Evolutionary conservation across 1,140 invertebrate species (phyloP), one percentile per base, ranked within the genome.

Genomic region (Megathymus violae): DNA sequence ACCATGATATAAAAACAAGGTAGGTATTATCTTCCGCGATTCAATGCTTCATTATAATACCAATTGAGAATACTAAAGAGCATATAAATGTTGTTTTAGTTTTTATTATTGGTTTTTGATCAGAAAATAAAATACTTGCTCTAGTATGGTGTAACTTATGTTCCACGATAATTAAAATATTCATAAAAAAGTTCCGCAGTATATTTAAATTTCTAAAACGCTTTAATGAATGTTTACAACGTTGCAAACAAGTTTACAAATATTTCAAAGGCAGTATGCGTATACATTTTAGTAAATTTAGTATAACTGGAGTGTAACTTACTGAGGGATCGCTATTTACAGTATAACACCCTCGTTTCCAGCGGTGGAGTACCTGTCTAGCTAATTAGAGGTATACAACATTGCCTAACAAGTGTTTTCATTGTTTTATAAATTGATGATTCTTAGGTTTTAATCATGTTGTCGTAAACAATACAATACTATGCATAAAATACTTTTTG

Each of bases 271-370:
- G 56, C 62, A 43, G 36, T 43, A 58, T 54, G 61, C 43, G 4
- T 51, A 69, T 54, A 69, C 56, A 52, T 50, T 47, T 61, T 67
- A 47, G 50, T 67, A 77, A 70, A 67, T 62, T 67, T 34, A 47
- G 36, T 66, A 64, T 60, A 72, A 67, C 68, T 67, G 71, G 52
- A 62, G 61, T 68, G 56, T 76, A 80, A 81, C 4, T 31, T 31
- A 31, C 27, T 9, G 27, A 31, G 9, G 27, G 27, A 31, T 31
- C 66, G 67, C 60, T 78, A 75, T 80, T 83, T 80, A 69, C 67
- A 66, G 69, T 62, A 67, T 68, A 67, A 64, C 66, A 72, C 69
- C 74, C 77, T 74, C 75, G 54, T 77, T 79, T 78, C 64, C 59
- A 68, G 69, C 60, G 65, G 66, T 67, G 65, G 64, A 76, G 13